A percentile compares a stretch with the other conserved stretches of the same genome.
These are phyloP conservation scores for Prosopocoilus inquinatus DNA, from an alignment of 2,888 invertebrate genomes.

Conservation along the genomic window DNA sequence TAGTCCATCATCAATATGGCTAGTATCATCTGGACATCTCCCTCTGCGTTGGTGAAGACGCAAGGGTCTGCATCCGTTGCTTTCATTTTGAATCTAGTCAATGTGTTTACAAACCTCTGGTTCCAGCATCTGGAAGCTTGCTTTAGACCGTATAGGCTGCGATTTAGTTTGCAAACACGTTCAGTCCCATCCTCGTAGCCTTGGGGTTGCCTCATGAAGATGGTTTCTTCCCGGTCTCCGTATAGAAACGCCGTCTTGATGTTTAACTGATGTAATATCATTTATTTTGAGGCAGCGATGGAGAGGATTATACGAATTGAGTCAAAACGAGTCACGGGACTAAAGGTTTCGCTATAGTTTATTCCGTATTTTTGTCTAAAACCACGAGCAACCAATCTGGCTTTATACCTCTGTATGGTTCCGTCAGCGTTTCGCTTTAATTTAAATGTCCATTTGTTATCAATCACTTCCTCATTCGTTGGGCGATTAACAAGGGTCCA, in stretches of 20 bases:
- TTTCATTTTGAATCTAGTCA: conserved; percentile 21
- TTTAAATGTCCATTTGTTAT: conserved; percentile 11
- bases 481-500: too few species aligned
- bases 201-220: conserved; percentile 27
- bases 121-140: conserved; percentile 42
- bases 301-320: conserved; percentile 31
- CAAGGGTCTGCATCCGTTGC: not conserved
- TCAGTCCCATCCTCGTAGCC: conserved; percentile 30
- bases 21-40: not conserved
- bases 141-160: conserved; percentile 42
- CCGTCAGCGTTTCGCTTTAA: conserved; percentile 6
- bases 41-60: not conserved
- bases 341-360: conserved; percentile 35
- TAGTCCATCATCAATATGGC: not conserved
- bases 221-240: conserved; percentile 22
- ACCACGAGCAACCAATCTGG: conserved; percentile 30
- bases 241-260: conserved; percentile 32
- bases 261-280: conserved; percentile 34
- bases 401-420: conserved; percentile 20
- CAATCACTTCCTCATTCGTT: too few species aligned
- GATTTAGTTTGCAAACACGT: conserved; percentile 36
- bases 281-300: conserved; percentile 30
- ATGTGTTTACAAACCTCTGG: conserved; percentile 29
- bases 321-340: conserved; percentile 32
- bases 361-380: conserved; percentile 31